A percentile compares a stretch with the other conserved stretches of the same genome.
Evolutionary conservation across 2,888 invertebrate species (phyloP).

Genomic region (Julus scanicus): DNA sequence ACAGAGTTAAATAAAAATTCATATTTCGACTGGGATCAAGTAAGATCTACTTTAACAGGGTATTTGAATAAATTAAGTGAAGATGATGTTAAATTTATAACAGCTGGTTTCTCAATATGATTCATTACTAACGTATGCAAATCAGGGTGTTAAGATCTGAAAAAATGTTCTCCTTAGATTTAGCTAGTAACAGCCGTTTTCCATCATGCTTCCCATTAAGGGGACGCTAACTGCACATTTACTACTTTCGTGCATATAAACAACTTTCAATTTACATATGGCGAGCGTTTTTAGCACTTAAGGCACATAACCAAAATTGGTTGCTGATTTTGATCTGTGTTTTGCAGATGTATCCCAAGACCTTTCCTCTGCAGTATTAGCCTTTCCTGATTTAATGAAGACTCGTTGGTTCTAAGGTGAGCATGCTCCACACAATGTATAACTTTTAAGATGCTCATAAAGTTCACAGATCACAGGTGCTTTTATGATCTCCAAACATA

Average conservation of each 20-base stretch:
- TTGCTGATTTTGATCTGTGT: too few relatives aligned
- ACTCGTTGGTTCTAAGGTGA: too few relatives aligned
- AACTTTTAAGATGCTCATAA: background rate
- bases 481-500: background rate
- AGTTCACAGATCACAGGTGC: background rate
- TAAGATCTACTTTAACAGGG: too few relatives aligned
- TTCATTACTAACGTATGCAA: background rate
- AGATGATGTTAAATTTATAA: too few relatives aligned
- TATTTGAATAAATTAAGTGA: too few relatives aligned
- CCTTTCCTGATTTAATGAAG: background rate
- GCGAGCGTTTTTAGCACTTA: background rate
- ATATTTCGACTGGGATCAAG: background rate
- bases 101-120: too few relatives aligned
- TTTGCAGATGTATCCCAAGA: background rate
- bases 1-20: background rate
- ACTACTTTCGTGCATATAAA: background rate
- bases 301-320: background rate
- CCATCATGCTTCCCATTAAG: background rate
- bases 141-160: background rate
- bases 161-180: background rate
- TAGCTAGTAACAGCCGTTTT: background rate
- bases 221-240: background rate
- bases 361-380: background rate
- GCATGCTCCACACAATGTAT: too few relatives aligned
- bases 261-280: background rate